phyloP scores from a whole-genome alignment of 2,888 invertebrate genomes.

The Drosophila robusta region DNA sequence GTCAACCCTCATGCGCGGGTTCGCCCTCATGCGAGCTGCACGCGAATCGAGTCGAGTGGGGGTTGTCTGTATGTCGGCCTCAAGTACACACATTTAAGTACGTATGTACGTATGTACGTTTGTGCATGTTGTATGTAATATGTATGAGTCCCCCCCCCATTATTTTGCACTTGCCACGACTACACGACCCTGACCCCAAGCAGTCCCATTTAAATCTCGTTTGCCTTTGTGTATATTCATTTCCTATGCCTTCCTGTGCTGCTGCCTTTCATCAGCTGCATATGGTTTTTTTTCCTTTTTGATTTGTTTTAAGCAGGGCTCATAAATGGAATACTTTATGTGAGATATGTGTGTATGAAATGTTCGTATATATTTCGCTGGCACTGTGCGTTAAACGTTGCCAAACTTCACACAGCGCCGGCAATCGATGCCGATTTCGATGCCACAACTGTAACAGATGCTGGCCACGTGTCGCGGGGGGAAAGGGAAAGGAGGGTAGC shows the following conservation, averaged over 20 bases:
- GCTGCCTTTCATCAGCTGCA: conserved; percentile 33
- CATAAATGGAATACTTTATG: conserved; percentile 40
- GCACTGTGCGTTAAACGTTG: conserved; percentile 58
- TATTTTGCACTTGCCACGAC: conserved; percentile 63
- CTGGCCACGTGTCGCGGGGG: conserved; percentile 73
- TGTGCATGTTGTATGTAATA: conserved; percentile 53
- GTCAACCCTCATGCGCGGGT: conserved; percentile 51
- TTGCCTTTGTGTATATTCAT: conserved; percentile 44
- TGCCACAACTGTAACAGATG: conserved; percentile 72
- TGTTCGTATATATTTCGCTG: conserved; percentile 32
- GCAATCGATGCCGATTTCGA: conserved; percentile 52
- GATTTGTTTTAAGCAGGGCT: conserved; percentile 69
- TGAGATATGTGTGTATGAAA: conserved; percentile 1
- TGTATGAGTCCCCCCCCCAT: conserved; percentile 60
- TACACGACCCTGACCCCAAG: conserved; percentile 75
- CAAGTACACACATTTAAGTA: conserved; percentile 16
- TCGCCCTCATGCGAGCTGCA: conserved; percentile 16
- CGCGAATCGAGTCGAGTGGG: conserved; percentile 16
- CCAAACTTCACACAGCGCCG: conserved; percentile 64
- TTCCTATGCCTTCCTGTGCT: conserved; percentile 36
- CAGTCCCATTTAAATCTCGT: conserved; percentile 50
- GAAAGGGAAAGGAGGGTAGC: neutral
- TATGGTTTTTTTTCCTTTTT: conserved; percentile 41
- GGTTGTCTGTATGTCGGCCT: conserved; percentile 2
- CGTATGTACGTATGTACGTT: conserved; percentile 4